A percentile compares a stretch with the other conserved stretches of the same genome.
These are phyloP conservation scores for Rosalia funebris DNA, from an alignment of 2,888 invertebrate species.

Conservation along the genomic window DNA sequence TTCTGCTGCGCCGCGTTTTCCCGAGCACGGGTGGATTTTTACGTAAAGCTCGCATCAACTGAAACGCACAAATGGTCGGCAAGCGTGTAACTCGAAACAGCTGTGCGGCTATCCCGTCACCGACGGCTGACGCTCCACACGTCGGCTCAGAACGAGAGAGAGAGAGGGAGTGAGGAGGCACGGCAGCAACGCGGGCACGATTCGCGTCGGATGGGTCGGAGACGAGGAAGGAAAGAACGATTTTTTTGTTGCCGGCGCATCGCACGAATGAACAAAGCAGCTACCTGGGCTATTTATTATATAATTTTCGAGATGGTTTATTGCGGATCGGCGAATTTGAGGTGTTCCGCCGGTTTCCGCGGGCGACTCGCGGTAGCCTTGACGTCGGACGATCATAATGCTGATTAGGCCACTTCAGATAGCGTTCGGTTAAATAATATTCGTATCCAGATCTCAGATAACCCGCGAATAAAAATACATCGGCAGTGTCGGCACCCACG, in stretches of 20 bases:
- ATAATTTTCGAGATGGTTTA: conserved; percentile 36
- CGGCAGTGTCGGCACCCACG: too few relatives aligned
- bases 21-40: neutral
- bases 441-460: neutral
- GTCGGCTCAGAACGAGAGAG: conserved; percentile 3
- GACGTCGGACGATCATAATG: neutral
- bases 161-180: conserved; percentile 5
- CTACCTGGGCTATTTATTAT: conserved; percentile 39
- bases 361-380: neutral
- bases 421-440: neutral
- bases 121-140: neutral
- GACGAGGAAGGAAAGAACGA: neutral
- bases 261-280: conserved; percentile 33
- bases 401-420: neutral
- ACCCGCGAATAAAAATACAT: neutral
- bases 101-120: conserved; percentile 36
- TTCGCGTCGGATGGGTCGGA: neutral
- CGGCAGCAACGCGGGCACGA: neutral
- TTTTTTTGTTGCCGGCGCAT: neutral
- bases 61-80: conserved; percentile 26
- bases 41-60: conserved; percentile 2
- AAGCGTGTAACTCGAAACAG: conserved; percentile 54
- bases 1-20: too few relatives aligned
- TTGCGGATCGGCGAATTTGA: conserved; percentile 30
- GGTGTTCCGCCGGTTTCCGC: too few relatives aligned